Evolutionary conservation across 2,888 invertebrate genomes (phyloP).

Genomic region (Tipula vernalis): DNA sequence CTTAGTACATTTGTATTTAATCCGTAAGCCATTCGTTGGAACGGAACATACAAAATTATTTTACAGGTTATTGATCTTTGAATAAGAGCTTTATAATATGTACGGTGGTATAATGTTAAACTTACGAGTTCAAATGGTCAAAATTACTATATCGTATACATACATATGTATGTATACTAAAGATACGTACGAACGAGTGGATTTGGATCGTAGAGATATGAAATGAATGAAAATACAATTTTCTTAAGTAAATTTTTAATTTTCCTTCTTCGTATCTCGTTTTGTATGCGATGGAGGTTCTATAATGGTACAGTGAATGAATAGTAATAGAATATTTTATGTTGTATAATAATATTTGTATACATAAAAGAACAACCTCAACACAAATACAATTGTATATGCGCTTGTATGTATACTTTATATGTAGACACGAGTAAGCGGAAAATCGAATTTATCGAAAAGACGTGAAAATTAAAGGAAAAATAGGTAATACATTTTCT

Average conservation of each 20-base stretch:
- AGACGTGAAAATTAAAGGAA: neutral
- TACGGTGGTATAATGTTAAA: neutral
- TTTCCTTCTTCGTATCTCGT: neutral
- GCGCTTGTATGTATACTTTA: neutral
- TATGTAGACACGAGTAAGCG: neutral
- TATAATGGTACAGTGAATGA: neutral
- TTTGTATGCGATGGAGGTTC: neutral
- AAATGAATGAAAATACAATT: neutral
- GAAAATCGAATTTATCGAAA: neutral
- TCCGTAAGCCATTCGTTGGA: neutral
- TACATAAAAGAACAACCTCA: neutral
- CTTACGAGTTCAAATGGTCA: neutral
- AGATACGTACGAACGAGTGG: too few species aligned
- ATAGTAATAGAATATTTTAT: neutral
- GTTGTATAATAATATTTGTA: neutral
- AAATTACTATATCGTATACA: neutral
- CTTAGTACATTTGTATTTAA: neutral
- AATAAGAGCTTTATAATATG: neutral
- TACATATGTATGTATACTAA: neutral
- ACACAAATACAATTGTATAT: neutral
- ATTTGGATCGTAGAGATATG: neutral
- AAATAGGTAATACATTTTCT: neutral
- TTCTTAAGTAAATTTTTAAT: neutral
- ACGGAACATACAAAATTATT: neutral
- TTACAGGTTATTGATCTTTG: neutral